Evolutionary conservation across 2,797 vertebrate genomes (phyloP), one percentile per base, ranked within the genome.

Genomic region (Hybognathus amarus): DNA sequence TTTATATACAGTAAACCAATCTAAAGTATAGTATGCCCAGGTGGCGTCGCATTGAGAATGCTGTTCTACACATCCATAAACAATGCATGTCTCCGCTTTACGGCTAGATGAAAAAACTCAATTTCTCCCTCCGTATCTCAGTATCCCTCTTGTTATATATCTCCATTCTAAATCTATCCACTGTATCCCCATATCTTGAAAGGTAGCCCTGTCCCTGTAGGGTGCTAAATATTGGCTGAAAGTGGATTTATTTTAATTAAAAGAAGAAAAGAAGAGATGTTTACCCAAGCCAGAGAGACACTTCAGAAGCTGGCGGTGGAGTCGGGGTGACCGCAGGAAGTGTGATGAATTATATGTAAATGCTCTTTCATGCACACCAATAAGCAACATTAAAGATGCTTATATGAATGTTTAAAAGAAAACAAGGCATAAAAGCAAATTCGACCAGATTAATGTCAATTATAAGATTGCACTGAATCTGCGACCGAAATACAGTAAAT

Each of bases 161-260:
- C 82, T 80, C 80, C 67, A 36, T 89, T 87, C 89, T 93, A 90
- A 91, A 91, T 92, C 93, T 91, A 73, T 66, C 64, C 84, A 83
- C 89, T 89, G 88, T 90, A 93, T 93, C 92, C 90, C 87, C 79
- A 80, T 83, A 82, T 89, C 85, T 89, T 80, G 30, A 84, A 89
- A 73, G 50, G 78, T 87, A 85, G 82, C 59, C 33, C 80, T 87
- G 89, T 89, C 91, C 85, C 84, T 82, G 52, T 22, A 42, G 85
- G 87, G 91, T 91, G 90, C 90, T 90, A 92, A 94, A 94, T 91
- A 94, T 94, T 90, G 92, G 90, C 90, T 86, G 87, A 91, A 91
- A 90, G 91, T 90, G 91, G 93, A 94, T 96, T 94, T 93, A 94
- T 95, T 95, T 94, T 94, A 94, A 96, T 95, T 95, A 94, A 94